phyloP scores from a whole-genome alignment of 1,140 invertebrate species.

The Aphaenogaster rudis region DNA sequence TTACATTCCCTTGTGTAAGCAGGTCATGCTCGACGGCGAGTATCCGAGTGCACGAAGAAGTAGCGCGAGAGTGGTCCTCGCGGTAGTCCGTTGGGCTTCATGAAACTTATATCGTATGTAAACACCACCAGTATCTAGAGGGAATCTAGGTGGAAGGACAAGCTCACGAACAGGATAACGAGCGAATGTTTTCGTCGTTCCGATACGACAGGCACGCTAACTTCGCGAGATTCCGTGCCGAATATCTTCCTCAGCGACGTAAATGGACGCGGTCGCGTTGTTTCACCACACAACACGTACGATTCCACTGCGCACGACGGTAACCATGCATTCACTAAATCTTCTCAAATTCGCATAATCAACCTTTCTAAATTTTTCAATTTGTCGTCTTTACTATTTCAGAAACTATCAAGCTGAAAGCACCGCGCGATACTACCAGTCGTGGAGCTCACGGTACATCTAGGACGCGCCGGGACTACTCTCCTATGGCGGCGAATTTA shows the following conservation, averaged over 20 bases:
- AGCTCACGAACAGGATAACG: conserved; percentile 21
- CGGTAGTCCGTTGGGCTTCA: conserved; percentile 59
- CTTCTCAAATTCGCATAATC: not conserved
- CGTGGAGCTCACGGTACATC: not conserved
- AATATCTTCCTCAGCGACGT: not conserved
- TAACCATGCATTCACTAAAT: not conserved
- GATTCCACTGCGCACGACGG: not conserved
- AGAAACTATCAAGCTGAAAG: not conserved
- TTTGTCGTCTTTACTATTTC: no score
- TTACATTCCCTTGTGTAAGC: conserved; percentile 69
- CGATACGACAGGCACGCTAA: not conserved
- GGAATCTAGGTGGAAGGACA: not conserved
- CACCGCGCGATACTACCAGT: not conserved
- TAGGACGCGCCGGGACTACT: not conserved
- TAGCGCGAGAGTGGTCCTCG: conserved; percentile 26
- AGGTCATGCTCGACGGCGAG: conserved; percentile 47
- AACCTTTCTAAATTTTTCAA: not conserved
- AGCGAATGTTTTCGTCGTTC: conserved; percentile 36
- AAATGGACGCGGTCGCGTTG: not conserved
- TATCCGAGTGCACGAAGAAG: conserved; percentile 24
- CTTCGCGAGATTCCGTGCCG: not conserved
- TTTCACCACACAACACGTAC: not conserved
- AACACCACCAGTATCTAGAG: conserved; percentile 29
- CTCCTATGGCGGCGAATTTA: not conserved
- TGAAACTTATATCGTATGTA: conserved; percentile 73